Evolutionary conservation across 2,113 vertebrate species (phyloP), one percentile per base, ranked within the genome.

Genomic region (Leuciscus idus): DNA sequence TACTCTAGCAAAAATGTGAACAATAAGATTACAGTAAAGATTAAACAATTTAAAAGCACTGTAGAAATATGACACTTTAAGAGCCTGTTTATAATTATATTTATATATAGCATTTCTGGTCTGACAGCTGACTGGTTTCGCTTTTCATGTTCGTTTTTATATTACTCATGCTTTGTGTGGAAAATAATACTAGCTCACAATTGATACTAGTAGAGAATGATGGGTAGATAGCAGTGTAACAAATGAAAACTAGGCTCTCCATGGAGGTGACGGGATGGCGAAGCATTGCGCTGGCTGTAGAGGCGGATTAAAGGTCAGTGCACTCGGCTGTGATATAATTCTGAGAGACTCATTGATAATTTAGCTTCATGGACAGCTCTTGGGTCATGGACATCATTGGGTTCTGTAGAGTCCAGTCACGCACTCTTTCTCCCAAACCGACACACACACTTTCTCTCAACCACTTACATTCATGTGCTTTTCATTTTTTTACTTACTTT

Each of bases 281-380:
- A 66, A 68, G 43, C 26, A 9, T 17, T 50, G 43, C 6, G 17
- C 23, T 68, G 19, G 80, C 43, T 82, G 80, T 66, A 64, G 61
- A 50, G 11, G 62, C 43, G 26, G 75, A 77, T 30, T 55, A 77
- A 55, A 77, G 75, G 75, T 62, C 80, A 82, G 80, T 30, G n/a
- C 28, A 23, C 62, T 55, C 72, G 33, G 55, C 64, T 75, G 48
- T 57, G 82, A 59, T 74, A 81, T 66, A 66, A 81, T 52, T 87
- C 36, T 10, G 26, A 64, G 26, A 80, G 66, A 74, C 64, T 77
- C 76, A 84, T 59, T 78, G 81, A 70, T 68, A 87, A 83, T 77
- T 77, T 77, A 66, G 85, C 79, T 82, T 23, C 52, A 19, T 82
- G 79, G 43, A 28, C 79, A 83, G 57, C 85, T 83, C 70, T 21